A percentile compares a stretch with the other conserved stretches of the same genome.
Evolutionary conservation across 2,888 invertebrate genomes (phyloP).

Genomic region (Charanyca ferruginea): DNA sequence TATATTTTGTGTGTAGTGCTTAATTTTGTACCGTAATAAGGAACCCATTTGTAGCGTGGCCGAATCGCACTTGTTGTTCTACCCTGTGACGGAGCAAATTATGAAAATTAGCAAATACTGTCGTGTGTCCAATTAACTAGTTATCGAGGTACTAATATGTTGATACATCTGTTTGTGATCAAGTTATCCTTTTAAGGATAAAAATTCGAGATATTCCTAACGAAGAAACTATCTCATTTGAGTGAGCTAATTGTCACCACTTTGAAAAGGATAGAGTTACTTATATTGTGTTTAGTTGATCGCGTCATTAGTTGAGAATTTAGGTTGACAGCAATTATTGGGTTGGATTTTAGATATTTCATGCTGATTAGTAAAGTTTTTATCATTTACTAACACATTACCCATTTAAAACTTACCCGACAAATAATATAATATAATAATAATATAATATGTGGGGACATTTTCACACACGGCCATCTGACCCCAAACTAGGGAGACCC

Average conservation of each 20-base stretch:
- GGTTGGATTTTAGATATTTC: not conserved
- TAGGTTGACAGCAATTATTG: not conserved
- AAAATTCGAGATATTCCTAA: conserved; percentile 25
- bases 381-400: too few species aligned
- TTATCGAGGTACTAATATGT: conserved; percentile 46
- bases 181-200: conserved; percentile 31
- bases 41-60: too few species aligned
- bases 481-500: too few species aligned
- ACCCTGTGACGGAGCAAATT: not conserved
- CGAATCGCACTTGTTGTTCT: conserved; percentile 8
- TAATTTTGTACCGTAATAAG: too few species aligned
- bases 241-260: conserved; percentile 25
- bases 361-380: too few species aligned
- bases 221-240: conserved; percentile 24
- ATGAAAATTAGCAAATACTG: conserved; percentile 40
- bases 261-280: not conserved
- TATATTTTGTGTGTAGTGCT: too few species aligned
- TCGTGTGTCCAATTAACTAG: conserved; percentile 35
- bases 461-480: too few species aligned
- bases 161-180: conserved; percentile 31
- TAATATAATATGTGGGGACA: too few species aligned
- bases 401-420: too few species aligned
- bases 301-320: conserved; percentile 3
- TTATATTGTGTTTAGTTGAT: conserved; percentile 10
- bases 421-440: too few species aligned